These are phyloP conservation scores for Bemisia tabaci DNA, from an alignment of 1,140 invertebrate genomes.

Conservation along the genomic window DNA sequence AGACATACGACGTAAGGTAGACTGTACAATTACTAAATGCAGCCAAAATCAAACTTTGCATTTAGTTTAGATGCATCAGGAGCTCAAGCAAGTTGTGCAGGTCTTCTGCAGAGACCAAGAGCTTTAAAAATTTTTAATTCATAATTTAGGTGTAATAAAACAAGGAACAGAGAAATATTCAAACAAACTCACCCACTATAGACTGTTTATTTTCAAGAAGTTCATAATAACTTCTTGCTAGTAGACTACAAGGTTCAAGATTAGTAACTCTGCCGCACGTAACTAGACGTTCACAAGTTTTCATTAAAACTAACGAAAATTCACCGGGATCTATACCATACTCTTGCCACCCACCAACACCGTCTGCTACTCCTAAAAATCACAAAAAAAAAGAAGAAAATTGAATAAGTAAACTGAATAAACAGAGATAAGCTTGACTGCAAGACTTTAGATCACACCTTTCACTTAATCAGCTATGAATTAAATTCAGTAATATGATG, in stretches of 20 bases:
- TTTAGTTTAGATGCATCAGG: no score
- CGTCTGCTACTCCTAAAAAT: conserved; percentile 78
- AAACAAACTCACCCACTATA: conserved; percentile 62
- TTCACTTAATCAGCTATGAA: background rate
- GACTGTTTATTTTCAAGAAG: conserved; percentile 81
- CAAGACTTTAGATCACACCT: background rate
- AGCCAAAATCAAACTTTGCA: no score
- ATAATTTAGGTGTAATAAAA: no score
- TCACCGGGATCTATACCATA: conserved; percentile 51
- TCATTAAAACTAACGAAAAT: conserved; percentile 87
- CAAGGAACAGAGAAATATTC: no score
- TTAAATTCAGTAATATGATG: conserved; percentile 6
- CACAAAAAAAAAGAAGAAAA: conserved; percentile 6
- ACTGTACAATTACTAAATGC: no score
- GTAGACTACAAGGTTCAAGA: conserved; percentile 67
- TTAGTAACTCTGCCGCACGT: conserved; percentile 71
- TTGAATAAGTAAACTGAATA: background rate
- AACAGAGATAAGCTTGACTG: background rate
- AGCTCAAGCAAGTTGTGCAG: no score
- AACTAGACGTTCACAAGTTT: conserved; percentile 83
- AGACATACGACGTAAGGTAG: no score
- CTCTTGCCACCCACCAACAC: conserved; percentile 17
- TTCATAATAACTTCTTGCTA: conserved; percentile 83
- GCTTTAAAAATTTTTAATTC: no score
- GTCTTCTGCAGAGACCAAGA: no score